A percentile compares a stretch with the other conserved stretches of the same genome.
Evolutionary conservation across 2,888 invertebrate genomes (phyloP).

Genomic region (Erebia epiphron): DNA sequence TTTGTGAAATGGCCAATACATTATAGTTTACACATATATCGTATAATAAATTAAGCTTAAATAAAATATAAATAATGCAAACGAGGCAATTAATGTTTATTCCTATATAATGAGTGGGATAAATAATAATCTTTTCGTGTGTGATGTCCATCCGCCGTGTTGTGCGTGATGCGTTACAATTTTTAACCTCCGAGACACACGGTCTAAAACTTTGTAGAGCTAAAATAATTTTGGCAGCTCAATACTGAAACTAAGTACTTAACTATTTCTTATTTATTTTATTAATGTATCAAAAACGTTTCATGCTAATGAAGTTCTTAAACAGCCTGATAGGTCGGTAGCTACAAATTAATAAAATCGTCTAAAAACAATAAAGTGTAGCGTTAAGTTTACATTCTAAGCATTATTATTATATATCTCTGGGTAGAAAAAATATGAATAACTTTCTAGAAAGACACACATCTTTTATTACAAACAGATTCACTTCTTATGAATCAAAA

Average conservation of each 20-base stretch:
- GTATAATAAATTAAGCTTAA: slow-evolving; percentile 21
- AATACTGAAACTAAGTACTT: background rate
- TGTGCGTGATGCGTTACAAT: slow-evolving; percentile 49
- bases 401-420: too few relatives aligned
- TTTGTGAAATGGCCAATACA: background rate
- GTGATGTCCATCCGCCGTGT: slow-evolving; percentile 45
- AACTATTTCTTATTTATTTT: too few relatives aligned
- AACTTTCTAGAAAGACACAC: too few relatives aligned
- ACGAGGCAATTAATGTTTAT: slow-evolving; percentile 65
- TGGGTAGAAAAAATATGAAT: too few relatives aligned
- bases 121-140: slow-evolving; percentile 63
- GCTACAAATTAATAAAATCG: too few relatives aligned
- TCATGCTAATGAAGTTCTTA: too few relatives aligned
- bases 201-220: slow-evolving; percentile 47
- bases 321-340: too few relatives aligned
- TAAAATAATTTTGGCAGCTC: slow-evolving; percentile 28
- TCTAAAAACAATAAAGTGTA: too few relatives aligned
- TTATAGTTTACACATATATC: background rate
- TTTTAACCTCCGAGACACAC: slow-evolving; percentile 44
- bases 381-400: too few relatives aligned
- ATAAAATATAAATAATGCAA: slow-evolving; percentile 60
- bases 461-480: too few relatives aligned
- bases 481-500: too few relatives aligned
- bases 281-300: too few relatives aligned
- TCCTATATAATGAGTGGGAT: slow-evolving; percentile 66